Evolutionary conservation across 2,888 invertebrate genomes (phyloP).

Genomic region (Erpobdella octoculata): DNA sequence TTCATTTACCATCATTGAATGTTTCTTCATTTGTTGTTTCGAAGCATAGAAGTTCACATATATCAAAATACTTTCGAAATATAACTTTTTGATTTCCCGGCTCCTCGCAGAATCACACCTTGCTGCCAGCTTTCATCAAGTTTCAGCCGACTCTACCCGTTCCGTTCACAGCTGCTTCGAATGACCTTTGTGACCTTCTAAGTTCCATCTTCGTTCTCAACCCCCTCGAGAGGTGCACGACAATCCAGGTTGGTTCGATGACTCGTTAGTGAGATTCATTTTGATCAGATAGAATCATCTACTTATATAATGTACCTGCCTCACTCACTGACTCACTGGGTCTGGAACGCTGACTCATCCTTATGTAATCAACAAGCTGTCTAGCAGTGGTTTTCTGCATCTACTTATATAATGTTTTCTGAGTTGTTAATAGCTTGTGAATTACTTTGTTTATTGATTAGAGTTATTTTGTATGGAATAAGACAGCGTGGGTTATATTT

Average conservation of each 20-base stretch:
- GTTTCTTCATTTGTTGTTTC: not conserved
- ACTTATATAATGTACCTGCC: too few species aligned
- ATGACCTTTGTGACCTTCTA: slow-evolving; percentile 77
- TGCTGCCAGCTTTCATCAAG: slow-evolving; percentile 79
- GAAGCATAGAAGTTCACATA: not conserved
- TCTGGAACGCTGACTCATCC: too few species aligned
- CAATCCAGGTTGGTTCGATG: slow-evolving; percentile 58
- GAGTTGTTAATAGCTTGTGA: too few species aligned
- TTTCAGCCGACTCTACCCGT: slow-evolving; percentile 79
- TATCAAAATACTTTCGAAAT: not conserved
- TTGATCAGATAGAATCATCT: too few species aligned
- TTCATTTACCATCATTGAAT: not conserved
- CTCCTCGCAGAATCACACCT: slow-evolving; percentile 44
- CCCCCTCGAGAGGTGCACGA: slow-evolving; percentile 72
- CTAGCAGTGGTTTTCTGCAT: too few species aligned
- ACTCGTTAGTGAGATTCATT: not conserved
- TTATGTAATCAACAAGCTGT: too few species aligned
- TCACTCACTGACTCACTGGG: not conserved
- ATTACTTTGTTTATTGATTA: too few species aligned
- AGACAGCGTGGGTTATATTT: too few species aligned
- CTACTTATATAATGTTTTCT: too few species aligned
- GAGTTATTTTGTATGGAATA: too few species aligned
- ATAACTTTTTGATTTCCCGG: not conserved
- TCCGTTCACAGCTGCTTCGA: slow-evolving; percentile 86
- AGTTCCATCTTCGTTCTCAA: slow-evolving; percentile 70